These are phyloP conservation scores for Esox masquinongy DNA, from an alignment of 2,797 vertebrate species.

Conservation along the genomic window DNA sequence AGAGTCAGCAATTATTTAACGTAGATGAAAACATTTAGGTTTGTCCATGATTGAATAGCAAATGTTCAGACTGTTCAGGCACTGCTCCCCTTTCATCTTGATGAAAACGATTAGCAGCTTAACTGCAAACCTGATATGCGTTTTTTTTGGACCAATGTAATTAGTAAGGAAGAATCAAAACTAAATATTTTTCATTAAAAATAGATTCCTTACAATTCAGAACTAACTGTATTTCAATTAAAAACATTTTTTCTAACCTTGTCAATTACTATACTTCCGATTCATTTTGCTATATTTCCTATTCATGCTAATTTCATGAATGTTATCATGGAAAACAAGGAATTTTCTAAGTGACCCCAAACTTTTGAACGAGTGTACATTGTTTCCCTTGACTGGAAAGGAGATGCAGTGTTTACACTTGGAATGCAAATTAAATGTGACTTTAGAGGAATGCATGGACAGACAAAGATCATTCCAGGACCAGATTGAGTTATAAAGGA, in stretches of 20 bases:
- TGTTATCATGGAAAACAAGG: too few species aligned
- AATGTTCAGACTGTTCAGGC: conserved; percentile 2
- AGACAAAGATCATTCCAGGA: too few species aligned
- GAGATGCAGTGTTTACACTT: conserved; percentile 45
- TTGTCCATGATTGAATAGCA: conserved; percentile 3
- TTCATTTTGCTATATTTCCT: too few species aligned
- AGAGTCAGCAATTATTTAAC: conserved; percentile 15
- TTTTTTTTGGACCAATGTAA: neutral
- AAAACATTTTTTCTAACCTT: too few species aligned
- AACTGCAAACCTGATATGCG: neutral
- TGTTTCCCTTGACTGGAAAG: conserved; percentile 34
- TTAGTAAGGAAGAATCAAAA: neutral
- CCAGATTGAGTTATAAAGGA: conserved; percentile 14
- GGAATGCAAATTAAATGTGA: conserved; percentile 57
- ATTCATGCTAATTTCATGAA: too few species aligned
- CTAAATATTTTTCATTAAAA: neutral
- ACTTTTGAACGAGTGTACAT: too few species aligned
- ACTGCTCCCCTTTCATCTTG: conserved; percentile 12
- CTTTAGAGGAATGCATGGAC: conserved; percentile 42
- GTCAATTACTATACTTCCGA: too few species aligned
- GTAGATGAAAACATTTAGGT: neutral
- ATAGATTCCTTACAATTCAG: too few species aligned
- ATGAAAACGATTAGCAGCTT: neutral
- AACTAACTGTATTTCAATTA: too few species aligned
- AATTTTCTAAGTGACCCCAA: too few species aligned